Base-by-base conservation (phyloP, 2,113 vertebrate genomes). In the Scytalopus superciliaris region DNA sequence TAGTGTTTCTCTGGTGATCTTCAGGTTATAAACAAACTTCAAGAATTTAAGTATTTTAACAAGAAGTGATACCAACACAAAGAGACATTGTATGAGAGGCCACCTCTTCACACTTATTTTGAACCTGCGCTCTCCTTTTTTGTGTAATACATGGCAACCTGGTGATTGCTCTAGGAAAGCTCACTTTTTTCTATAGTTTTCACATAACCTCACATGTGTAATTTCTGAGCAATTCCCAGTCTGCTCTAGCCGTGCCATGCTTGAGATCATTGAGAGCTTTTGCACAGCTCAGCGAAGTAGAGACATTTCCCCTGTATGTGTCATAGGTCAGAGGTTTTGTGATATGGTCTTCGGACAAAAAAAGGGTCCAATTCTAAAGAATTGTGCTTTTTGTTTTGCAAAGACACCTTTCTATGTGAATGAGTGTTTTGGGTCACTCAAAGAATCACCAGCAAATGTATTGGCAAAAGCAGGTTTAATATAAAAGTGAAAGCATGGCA, bases 1-100 rank as follows among this genome's bases (percentile, higher is more conserved):
- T 63, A 49, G 42, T 0, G 0, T 35, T 47, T 57, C 42, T 68
- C 4, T 6, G 0, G 5, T 59, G 47, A 64, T 74, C 42, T 69
- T 64, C 24, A 59, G 6, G 5, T 55, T 89, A 40, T 74, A 86
- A 23, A 21, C 14, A 85, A 82, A 45, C 12, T 19, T 59, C 28
- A 77, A 47, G 22, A 39, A 47, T 64, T 76, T 68, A 33, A 12
- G 30, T 19, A 4, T 74, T 78, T 59, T 27, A 9, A 21, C 12
- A 85, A 59, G n/a, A 57, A 33, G 5, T 49, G 16, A 19, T 64
- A 74, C 17, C 6, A 82, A 14, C 8, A 39, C 27, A 22, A 23
- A 5, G 18, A 73, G 9, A 53, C 1, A 3, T 7, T 49, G 22
- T 16, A 11, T 40, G 21, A 59, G 27, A 12, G 73, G 7, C 6